Evolutionary conservation across 2,797 vertebrate species (phyloP), one percentile per base, ranked within the genome.

Genomic region (Zenarchopterus dispar): DNA sequence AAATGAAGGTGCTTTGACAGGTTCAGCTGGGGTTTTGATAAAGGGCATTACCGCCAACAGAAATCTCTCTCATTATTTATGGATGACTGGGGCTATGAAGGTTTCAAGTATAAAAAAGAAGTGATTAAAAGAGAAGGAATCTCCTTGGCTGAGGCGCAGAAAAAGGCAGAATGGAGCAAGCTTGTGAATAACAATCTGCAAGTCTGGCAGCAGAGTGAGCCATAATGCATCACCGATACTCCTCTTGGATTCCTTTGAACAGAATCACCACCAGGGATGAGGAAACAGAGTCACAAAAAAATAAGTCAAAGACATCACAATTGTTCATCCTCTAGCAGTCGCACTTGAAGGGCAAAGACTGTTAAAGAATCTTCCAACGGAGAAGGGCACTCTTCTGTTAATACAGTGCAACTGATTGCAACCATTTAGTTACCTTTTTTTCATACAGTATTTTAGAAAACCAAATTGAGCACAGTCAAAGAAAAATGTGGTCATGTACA

Each of bases 321-420:
- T 80, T 88, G 71, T 82, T 77, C 82, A 74, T 90, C 84, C 85
- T 89, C 82, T 88, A 89, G 88, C 88, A 89, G 90, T 78, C 88
- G 79, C 88, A 90, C 87, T 91, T 88, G 84, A 88, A 15, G 81
- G 54, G 82, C 93, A 94, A 95, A 95, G 94, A 94, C 94, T 93
- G 95, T 86, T 84, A 75, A 93, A 93, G 87, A 86, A 88, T 84
- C 78, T 82, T 84, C 61, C 83, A 86, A 86, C 84, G 74, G 82
- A 82, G 82, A 90, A 92, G 88, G 91, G 84, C 90, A 92, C 90
- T 93, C 92, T 92, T 93, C 94, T 92, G 93, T 92, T 92, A 85
- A 94, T 94, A 95, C 93, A 94, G 93, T 95, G 94, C 94, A 96
- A 95, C 95, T 56, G 45, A 91, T 88, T 93, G 86, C 91, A 91